A percentile compares a stretch with the other conserved stretches of the same genome.
phyloP scores from a whole-genome alignment of 1,140 invertebrate species.

The Megalonaias nervosa region DNA sequence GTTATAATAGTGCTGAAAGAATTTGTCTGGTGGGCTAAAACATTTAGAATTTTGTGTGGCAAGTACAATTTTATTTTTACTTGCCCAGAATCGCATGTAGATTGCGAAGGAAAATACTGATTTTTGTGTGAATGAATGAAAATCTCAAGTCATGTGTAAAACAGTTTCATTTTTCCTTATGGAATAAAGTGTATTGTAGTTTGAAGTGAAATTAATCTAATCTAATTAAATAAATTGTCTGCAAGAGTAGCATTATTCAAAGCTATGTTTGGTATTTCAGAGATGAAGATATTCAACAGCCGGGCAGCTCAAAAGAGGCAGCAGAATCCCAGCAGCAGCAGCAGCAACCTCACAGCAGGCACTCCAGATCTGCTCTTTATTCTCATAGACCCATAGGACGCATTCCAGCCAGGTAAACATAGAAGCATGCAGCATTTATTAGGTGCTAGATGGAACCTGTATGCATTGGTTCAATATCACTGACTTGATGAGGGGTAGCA shows the following conservation, averaged over 20 bases:
- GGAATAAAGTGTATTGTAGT: neutral
- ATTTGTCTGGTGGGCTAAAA: too few relatives aligned
- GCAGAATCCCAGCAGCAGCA: neutral
- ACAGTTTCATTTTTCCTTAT: too few relatives aligned
- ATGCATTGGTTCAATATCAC: neutral
- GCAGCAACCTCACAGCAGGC: neutral
- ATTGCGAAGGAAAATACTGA: too few relatives aligned
- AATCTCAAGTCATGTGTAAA: too few relatives aligned
- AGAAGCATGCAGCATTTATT: neutral
- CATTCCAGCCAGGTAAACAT: slow-evolving; percentile 23
- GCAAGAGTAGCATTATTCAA: neutral
- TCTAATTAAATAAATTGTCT: neutral
- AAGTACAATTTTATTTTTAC: too few relatives aligned
- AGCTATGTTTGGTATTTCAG: neutral
- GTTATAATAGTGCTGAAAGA: too few relatives aligned
- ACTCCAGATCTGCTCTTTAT: slow-evolving; percentile 17
- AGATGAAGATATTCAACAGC: neutral
- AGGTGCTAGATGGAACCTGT: neutral
- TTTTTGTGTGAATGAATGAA: too few relatives aligned
- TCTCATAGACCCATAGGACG: slow-evolving; percentile 29
- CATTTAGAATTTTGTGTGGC: too few relatives aligned
- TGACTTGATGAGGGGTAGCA: neutral
- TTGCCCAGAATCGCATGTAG: too few relatives aligned
- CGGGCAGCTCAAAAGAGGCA: neutral
- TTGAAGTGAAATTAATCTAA: neutral